Evolutionary conservation across 2,113 vertebrate genomes (phyloP).

Genomic region (Elephantulus edwardii): DNA sequence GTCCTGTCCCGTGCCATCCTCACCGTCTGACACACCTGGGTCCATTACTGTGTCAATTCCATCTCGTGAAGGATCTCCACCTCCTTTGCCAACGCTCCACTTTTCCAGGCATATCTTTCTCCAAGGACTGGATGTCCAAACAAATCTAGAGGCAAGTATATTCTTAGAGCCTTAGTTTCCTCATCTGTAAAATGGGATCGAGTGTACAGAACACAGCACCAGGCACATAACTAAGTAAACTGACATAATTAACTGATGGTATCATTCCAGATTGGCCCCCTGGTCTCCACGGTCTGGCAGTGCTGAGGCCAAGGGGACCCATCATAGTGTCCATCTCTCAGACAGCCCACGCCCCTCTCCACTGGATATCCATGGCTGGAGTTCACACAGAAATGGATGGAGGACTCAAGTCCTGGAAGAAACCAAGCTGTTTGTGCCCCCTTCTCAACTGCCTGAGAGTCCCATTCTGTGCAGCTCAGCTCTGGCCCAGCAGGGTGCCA

Average conservation of each 20-base stretch:
- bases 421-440: background rate
- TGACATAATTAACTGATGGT: background rate
- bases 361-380: background rate
- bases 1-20: too few species aligned
- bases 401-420: background rate
- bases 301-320: background rate
- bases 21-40: too few species aligned
- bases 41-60: too few species aligned
- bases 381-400: background rate
- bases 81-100: too few species aligned
- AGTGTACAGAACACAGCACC: background rate
- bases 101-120: too few species aligned
- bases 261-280: background rate
- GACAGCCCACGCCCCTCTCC: background rate
- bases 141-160: background rate
- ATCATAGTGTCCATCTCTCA: background rate
- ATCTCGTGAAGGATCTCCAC: too few species aligned
- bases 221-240: background rate
- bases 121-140: too few species aligned
- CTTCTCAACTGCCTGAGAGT: background rate
- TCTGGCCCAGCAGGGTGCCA: background rate
- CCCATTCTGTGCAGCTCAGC: background rate
- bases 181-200: background rate
- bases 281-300: background rate
- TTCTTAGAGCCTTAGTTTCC: slow-evolving; percentile 6